These are phyloP conservation scores for Andrena dorsata DNA, from an alignment of 2,888 invertebrate species.

Conservation along the genomic window DNA sequence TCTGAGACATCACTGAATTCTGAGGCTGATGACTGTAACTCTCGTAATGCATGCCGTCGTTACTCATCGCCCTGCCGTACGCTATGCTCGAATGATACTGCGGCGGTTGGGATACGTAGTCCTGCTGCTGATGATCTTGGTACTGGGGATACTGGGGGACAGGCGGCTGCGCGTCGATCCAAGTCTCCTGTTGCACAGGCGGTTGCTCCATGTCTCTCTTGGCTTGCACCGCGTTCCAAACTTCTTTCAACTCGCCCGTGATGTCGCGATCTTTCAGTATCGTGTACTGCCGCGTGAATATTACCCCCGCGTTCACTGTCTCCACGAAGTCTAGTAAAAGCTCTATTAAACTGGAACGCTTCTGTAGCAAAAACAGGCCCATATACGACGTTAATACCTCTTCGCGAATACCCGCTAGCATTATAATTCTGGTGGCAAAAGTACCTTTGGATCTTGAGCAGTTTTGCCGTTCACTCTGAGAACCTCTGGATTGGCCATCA, in stretches of 20 bases:
- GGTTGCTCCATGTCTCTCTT: constrained; percentile 87
- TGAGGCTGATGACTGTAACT: constrained; percentile 69
- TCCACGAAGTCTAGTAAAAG: constrained; percentile 91
- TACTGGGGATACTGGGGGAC: constrained; percentile 77
- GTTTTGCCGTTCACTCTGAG: constrained; percentile 90
- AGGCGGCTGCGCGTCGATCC: constrained; percentile 80
- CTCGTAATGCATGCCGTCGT: constrained; percentile 70
- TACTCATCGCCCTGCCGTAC: constrained; percentile 65
- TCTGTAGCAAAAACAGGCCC: constrained; percentile 84
- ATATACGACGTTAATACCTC: background rate
- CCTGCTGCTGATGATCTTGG: constrained; percentile 70
- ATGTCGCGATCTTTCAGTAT: constrained; percentile 90
- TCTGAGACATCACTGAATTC: constrained; percentile 65
- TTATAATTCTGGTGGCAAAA: constrained; percentile 3
- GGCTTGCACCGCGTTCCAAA: constrained; percentile 90
- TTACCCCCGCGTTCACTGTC: constrained; percentile 89
- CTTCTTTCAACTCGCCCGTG: constrained; percentile 90
- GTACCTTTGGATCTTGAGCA: constrained; percentile 87
- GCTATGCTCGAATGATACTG: constrained; percentile 74
- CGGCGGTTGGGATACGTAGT: constrained; percentile 72
- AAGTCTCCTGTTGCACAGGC: constrained; percentile 79
- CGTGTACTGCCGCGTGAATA: constrained; percentile 86
- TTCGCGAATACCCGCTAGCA: background rate
- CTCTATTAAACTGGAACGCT: constrained; percentile 89
- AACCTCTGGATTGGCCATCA: constrained; percentile 91